phyloP scores from a whole-genome alignment of 2,797 vertebrate genomes.

The Lycodopsis pacificus region DNA sequence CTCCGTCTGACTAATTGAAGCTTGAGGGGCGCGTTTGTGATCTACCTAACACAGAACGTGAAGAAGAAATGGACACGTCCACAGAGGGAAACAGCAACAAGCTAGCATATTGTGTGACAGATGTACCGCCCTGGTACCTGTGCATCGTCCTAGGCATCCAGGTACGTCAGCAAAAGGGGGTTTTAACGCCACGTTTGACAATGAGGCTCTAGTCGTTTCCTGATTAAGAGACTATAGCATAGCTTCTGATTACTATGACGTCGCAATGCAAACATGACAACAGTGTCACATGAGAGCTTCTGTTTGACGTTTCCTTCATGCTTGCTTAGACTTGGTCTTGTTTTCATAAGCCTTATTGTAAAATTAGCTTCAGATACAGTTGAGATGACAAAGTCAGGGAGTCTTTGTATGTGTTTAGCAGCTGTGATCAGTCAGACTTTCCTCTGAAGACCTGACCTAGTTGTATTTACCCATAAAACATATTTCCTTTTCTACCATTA shows the following conservation, averaged over 20 bases:
- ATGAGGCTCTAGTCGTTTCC: background rate
- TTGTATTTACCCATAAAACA: background rate
- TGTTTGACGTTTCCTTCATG: background rate
- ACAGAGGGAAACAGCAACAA: slow-evolving; percentile 64
- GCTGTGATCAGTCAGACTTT: background rate
- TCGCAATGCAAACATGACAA: slow-evolving; percentile 36
- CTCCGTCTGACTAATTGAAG: slow-evolving; percentile 67
- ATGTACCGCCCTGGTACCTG: slow-evolving; percentile 94
- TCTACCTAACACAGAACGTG: slow-evolving; percentile 47
- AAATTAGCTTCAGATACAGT: slow-evolving; percentile 26
- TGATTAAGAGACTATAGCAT: background rate
- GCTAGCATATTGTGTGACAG: slow-evolving; percentile 89
- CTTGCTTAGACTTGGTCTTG: slow-evolving; percentile 23
- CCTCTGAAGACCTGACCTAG: background rate
- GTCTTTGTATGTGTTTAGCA: background rate
- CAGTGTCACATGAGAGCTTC: slow-evolving; percentile 45
- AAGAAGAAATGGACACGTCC: slow-evolving; percentile 40
- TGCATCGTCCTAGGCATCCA: slow-evolving; percentile 95
- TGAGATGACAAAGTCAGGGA: background rate
- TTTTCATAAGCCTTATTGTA: background rate
- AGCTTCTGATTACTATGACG: slow-evolving; percentile 8
- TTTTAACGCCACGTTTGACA: slow-evolving; percentile 1
- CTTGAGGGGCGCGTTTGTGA: slow-evolving; percentile 79
- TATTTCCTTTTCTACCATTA: background rate
- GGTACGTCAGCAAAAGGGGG: slow-evolving; percentile 77